These are phyloP conservation scores for Orientallactaga sibirica DNA, from an alignment of 2,797 vertebrate genomes.

Conservation along the genomic window DNA sequence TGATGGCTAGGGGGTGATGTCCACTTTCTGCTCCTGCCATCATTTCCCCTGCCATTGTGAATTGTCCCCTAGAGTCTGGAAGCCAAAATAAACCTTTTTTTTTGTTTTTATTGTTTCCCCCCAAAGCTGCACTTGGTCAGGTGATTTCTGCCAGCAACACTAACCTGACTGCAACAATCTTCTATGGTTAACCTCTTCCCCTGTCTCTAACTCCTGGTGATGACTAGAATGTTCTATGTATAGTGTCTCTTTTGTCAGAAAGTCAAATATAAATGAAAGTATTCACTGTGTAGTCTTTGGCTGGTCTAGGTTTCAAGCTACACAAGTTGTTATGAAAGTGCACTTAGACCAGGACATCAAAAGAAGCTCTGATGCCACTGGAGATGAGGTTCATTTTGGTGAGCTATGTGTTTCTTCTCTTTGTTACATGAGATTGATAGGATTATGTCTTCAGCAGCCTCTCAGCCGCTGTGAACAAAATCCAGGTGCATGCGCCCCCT, in stretches of 20 bases:
- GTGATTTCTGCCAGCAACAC: too few species aligned
- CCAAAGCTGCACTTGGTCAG: too few species aligned
- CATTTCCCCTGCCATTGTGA: too few species aligned
- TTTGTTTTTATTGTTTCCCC: too few species aligned
- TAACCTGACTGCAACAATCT: too few species aligned
- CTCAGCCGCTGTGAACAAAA: too few species aligned
- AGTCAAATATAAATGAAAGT: constrained; percentile 5
- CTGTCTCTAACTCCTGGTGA: not conserved
- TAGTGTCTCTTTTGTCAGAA: not conserved
- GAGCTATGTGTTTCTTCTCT: not conserved
- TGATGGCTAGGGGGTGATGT: too few species aligned
- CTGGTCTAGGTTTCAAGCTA: constrained; percentile 29
- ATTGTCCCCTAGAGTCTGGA: too few species aligned
- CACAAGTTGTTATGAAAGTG: not conserved
- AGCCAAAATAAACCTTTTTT: too few species aligned
- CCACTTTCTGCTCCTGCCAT: too few species aligned
- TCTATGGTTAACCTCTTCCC: too few species aligned
- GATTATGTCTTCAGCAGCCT: not conserved
- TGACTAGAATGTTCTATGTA: not conserved
- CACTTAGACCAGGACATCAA: not conserved
- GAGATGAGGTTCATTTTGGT: not conserved
- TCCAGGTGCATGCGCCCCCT: too few species aligned
- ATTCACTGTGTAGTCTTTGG: not conserved
- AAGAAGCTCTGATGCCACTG: not conserved
- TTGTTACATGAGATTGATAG: not conserved